Conservation (phyloP, 1,140 invertebrate species). For the Lysiphlebus fabarum region DNA sequence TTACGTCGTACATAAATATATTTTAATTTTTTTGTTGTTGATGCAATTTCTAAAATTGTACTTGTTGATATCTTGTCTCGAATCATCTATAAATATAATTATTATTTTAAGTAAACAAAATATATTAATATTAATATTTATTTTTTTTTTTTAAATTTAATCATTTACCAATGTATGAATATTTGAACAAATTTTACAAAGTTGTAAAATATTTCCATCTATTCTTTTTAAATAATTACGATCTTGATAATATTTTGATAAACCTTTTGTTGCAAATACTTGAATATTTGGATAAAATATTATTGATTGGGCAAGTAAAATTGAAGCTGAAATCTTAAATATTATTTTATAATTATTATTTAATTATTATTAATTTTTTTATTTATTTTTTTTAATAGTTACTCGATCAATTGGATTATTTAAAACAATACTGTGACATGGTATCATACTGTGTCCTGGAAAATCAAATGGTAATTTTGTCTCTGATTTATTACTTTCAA, state of each 20-base stretch:
- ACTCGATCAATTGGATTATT: conserved; percentile 64
- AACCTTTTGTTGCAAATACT: conserved; percentile 58
- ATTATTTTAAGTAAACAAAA: conserved; percentile 17
- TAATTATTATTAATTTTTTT: background rate
- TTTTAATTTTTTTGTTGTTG: conserved; percentile 63
- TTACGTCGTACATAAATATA: conserved; percentile 70
- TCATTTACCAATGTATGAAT: conserved; percentile 59
- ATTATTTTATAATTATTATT: background rate
- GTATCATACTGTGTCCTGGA: conserved; percentile 60
- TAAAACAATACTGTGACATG: conserved; percentile 67
- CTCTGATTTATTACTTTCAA: conserved; percentile 56
- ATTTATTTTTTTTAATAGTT: conserved; percentile 23
- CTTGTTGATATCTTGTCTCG: conserved; percentile 77
- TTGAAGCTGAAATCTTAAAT: conserved; percentile 35
- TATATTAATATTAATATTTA: conserved; percentile 3
- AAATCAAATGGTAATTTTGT: conserved; percentile 49
- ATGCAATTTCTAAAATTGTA: conserved; percentile 72
- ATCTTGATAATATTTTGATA: conserved; percentile 57
- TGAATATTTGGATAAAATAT: conserved; percentile 46
- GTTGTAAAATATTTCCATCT: conserved; percentile 58
- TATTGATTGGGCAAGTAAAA: conserved; percentile 37
- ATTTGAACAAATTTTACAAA: conserved; percentile 60
- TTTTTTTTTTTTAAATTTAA: conserved; percentile 20
- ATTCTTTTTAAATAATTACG: conserved; percentile 59
- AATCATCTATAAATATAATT: conserved; percentile 59